A percentile compares a stretch with the other conserved stretches of the same genome.
phyloP scores from a whole-genome alignment of 2,113 vertebrate species.

The Sinocyclocheilus anshuiensis region DNA sequence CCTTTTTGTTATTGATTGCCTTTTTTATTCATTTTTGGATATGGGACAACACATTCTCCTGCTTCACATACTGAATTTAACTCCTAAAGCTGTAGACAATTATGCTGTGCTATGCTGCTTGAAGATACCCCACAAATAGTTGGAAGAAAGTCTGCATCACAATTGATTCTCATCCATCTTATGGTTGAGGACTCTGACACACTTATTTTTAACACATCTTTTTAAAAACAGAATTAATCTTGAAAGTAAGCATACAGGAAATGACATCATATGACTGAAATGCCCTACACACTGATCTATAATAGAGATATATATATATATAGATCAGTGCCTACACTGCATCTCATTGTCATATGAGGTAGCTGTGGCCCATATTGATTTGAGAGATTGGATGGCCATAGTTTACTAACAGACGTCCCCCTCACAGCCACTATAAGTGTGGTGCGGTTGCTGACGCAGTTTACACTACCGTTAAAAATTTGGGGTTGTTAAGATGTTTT shows the following conservation, averaged over 20 bases:
- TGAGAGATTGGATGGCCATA: neutral
- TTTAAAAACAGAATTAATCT: neutral
- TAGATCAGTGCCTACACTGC: neutral
- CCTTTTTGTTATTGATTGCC: neutral
- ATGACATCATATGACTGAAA: neutral
- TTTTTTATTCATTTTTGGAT: neutral
- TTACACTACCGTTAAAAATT: neutral
- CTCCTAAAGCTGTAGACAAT: neutral
- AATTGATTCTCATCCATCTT: too few species aligned
- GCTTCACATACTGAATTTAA: neutral
- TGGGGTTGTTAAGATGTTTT: neutral
- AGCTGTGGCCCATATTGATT: neutral
- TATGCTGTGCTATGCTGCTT: neutral
- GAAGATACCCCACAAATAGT: neutral
- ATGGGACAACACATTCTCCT: neutral
- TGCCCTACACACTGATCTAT: too few species aligned
- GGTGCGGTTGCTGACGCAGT: neutral
- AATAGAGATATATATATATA: too few species aligned
- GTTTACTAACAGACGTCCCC: neutral
- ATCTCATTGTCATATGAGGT: neutral
- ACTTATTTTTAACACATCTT: too few species aligned
- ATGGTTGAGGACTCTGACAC: too few species aligned
- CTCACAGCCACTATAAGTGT: neutral
- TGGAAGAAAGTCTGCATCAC: neutral
- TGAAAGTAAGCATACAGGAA: neutral